Evolutionary conservation across 1,140 invertebrate genomes (phyloP).

Genomic region (Araneus ventricosus): DNA sequence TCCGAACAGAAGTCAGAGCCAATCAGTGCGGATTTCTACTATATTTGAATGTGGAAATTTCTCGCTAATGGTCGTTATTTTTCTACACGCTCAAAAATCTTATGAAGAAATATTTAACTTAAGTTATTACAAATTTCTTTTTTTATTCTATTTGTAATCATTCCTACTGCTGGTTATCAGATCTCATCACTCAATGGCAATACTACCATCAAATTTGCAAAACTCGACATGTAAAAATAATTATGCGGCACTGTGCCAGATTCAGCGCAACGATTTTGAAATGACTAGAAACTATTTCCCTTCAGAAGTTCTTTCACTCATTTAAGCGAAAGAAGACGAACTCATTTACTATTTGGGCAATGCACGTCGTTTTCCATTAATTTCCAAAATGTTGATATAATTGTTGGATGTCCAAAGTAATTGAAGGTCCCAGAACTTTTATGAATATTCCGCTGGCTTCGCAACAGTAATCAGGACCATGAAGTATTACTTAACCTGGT

Average conservation of each 20-base stretch:
- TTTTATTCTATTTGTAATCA: too few relatives aligned
- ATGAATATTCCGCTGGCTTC: constrained; percentile 13
- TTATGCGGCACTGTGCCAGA: not conserved
- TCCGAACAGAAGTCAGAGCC: too few relatives aligned
- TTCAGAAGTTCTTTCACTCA: not conserved
- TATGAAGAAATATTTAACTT: too few relatives aligned
- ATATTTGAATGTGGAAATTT: too few relatives aligned
- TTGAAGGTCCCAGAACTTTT: constrained; percentile 1
- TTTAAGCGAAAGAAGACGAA: not conserved
- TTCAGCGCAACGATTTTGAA: not conserved
- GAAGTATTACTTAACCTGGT: constrained; percentile 33
- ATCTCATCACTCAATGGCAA: too few relatives aligned
- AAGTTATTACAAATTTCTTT: too few relatives aligned
- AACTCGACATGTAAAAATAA: too few relatives aligned
- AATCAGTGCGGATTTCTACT: too few relatives aligned
- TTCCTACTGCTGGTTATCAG: too few relatives aligned
- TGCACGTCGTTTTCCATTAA: not conserved
- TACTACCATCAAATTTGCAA: too few relatives aligned
- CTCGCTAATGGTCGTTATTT: too few relatives aligned
- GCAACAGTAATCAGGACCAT: constrained; percentile 12
- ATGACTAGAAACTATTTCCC: not conserved
- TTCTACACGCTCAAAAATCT: too few relatives aligned
- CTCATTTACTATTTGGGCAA: not conserved
- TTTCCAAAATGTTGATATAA: not conserved
- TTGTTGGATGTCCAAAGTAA: constrained; percentile 32